Percentiles rank a stretch among this genome's conserved stretches.
phyloP scores from a whole-genome alignment of 2,888 invertebrate genomes.

The Cataglyphis livida region DNA sequence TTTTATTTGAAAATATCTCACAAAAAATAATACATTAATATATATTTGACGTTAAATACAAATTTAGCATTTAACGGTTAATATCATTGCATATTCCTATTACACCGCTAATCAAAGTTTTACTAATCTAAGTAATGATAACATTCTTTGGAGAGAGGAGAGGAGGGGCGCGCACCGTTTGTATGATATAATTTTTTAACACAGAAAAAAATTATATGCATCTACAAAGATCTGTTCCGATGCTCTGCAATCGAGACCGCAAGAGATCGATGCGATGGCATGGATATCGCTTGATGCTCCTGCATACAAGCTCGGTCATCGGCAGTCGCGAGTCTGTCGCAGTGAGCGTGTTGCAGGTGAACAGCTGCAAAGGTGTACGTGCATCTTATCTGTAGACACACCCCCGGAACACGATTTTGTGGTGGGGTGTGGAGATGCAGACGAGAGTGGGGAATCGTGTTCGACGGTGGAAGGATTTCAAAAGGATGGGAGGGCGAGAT shows the following conservation, averaged over 20 bases:
- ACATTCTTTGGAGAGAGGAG: neutral
- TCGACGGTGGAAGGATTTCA: constrained; percentile 10
- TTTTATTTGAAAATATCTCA: neutral
- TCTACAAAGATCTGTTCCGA: neutral
- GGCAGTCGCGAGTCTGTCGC: constrained; percentile 15
- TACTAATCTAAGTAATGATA: neutral
- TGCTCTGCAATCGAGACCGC: neutral
- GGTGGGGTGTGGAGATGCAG: constrained; percentile 47
- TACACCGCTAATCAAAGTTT: neutral
- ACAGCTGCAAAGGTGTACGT: constrained; percentile 65
- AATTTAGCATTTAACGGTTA: neutral
- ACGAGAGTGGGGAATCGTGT: constrained; percentile 56
- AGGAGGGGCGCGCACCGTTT: neutral
- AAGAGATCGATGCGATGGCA: constrained; percentile 18
- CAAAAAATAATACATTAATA: neutral
- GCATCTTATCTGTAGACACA: constrained; percentile 75
- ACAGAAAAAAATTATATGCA: too few species aligned
- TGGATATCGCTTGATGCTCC: constrained; percentile 42
- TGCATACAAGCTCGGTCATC: constrained; percentile 31
- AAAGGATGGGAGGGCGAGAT: constrained; percentile 20
- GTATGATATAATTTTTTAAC: neutral
- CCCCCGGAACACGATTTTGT: constrained; percentile 63
- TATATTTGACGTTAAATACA: neutral
- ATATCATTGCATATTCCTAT: neutral
- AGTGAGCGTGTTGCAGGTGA: constrained; percentile 60